phyloP scores from a whole-genome alignment of 2,888 invertebrate species.

The Lysandra bellargus region DNA sequence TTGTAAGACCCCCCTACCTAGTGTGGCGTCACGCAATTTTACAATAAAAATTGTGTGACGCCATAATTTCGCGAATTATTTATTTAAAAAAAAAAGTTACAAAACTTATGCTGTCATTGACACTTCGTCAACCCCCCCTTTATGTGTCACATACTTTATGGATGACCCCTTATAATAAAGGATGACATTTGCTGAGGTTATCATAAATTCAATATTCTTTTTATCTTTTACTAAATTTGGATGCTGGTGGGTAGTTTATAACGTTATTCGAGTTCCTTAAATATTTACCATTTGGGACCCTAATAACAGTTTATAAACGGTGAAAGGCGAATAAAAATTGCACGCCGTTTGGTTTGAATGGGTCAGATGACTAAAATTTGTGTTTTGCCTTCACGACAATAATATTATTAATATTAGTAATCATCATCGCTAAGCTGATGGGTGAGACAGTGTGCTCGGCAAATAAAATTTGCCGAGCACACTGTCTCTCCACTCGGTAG shows the following conservation, averaged over 20 bases:
- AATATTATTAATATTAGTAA: not conserved
- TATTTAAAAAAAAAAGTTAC: too few relatives aligned
- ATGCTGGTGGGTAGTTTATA: constrained; percentile 5
- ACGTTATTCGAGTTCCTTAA: constrained; percentile 17
- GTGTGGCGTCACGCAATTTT: too few relatives aligned
- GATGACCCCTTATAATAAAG: constrained; percentile 4
- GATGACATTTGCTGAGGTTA: constrained; percentile 21
- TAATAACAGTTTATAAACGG: constrained; percentile 3
- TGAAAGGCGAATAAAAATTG: not conserved
- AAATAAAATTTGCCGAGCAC: too few relatives aligned
- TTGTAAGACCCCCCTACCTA: too few relatives aligned
- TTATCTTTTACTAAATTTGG: constrained; percentile 25
- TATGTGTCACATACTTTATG: too few relatives aligned
- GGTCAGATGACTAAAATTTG: not conserved
- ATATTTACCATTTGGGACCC: constrained; percentile 14
- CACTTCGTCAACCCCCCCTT: too few relatives aligned
- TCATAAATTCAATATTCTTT: constrained; percentile 25
- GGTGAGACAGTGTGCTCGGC: too few relatives aligned
- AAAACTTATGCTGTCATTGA: too few relatives aligned
- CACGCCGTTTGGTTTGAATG: not conserved
- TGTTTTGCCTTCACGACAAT: not conserved
- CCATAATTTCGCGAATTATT: too few relatives aligned
- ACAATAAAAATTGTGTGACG: too few relatives aligned
- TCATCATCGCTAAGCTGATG: too few relatives aligned
- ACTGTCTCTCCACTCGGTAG: too few relatives aligned